A percentile compares a stretch with the other conserved stretches of the same genome.
Conservation (phyloP, 2,113 vertebrate genomes). For the Gadus macrocephalus region DNA sequence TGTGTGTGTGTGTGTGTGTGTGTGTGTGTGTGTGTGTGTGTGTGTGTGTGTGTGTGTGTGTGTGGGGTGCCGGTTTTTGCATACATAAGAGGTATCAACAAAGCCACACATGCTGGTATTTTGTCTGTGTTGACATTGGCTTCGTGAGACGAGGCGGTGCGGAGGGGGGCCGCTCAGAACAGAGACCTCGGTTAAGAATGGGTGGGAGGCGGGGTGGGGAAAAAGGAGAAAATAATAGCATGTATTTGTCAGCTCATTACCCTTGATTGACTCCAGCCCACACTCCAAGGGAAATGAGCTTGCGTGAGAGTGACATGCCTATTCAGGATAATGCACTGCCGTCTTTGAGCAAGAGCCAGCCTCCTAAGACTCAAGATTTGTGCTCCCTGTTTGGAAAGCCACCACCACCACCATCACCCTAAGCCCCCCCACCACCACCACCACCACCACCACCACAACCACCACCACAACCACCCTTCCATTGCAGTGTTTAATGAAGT, state of each 20-base stretch:
- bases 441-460: not conserved
- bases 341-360: constrained; percentile 30
- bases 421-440: constrained; percentile 33
- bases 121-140: no score
- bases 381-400: constrained; percentile 59
- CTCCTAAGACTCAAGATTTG: constrained; percentile 50
- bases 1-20: no score
- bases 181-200: no score
- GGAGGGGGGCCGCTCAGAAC: no score
- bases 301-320: constrained; percentile 60
- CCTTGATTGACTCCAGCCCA: constrained; percentile 66
- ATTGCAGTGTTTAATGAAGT: constrained; percentile 66
- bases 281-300: constrained; percentile 64
- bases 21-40: no score
- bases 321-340: constrained; percentile 63
- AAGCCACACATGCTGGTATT: no score
- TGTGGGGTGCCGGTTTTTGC: no score
- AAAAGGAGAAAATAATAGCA: constrained; percentile 68
- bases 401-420: constrained; percentile 22
- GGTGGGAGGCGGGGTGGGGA: not conserved
- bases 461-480: constrained; percentile 31
- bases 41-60: no score
- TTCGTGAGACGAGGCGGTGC: no score
- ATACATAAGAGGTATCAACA: no score
- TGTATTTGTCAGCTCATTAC: constrained; percentile 62